Evolutionary conservation across 2,113 vertebrate species (phyloP), one percentile per base, ranked within the genome.

Genomic region (Hippocampus zosterae): DNA sequence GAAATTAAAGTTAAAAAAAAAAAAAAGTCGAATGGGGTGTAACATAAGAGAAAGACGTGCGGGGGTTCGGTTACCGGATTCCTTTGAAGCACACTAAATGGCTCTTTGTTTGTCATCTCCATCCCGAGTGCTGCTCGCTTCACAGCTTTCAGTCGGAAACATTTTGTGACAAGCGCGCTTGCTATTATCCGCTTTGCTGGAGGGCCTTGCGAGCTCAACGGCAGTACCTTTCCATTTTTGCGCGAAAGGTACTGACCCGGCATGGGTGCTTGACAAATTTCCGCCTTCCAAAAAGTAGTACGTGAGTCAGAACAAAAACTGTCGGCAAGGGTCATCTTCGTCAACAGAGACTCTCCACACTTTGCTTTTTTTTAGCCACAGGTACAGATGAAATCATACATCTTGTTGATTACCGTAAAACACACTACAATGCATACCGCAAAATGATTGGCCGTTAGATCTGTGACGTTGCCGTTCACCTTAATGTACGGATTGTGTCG

Each of bases 61-160:
- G 2, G 21, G 33, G 40, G 62, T 21, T 64, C 21, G 62, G 63
- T 59, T 7, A 57, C 60, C 52, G 1, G 37, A 74, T 40, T 55
- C 67, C 70, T 79, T 37, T 79, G 71, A 85, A 85, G 72, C 61
- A 75, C 37, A 67, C 74, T 68, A 88, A 86, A 84, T 67, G 23
- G 48, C 65, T 79, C 87, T 90, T 91, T 91, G 91, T 91, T 77
- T 65, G 78, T 78, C 81, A 70, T 83, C 77, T 79, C 77, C 81
- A 70, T 76, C 81, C 80, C 77, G 72, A 76, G 70, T 48, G 65
- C 72, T 71, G 77, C 55, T 80, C 72, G 65, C 78, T 75, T 71
- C 56, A 84, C 73, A 68, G 87, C 84, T 86, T 81, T 89, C 81
- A 85, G 75, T 77, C 83, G 80, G 81, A 89, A 90, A 90, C 85